Evolutionary conservation across 2,113 vertebrate genomes (phyloP).

Genomic region (Corvus hawaiiensis): DNA sequence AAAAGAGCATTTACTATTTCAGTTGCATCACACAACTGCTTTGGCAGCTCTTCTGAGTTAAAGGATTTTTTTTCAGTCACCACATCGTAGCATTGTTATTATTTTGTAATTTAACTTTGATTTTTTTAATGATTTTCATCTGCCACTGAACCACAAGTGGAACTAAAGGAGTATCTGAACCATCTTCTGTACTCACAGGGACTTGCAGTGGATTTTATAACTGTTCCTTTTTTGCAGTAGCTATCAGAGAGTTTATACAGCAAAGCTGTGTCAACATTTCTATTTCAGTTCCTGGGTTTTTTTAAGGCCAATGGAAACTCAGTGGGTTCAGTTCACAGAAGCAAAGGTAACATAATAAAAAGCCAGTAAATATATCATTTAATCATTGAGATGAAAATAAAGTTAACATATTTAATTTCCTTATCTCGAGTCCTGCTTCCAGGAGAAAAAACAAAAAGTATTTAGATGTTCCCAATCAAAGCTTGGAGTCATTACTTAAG

Average conservation of each 20-base stretch:
- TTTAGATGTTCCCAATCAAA: conserved; percentile 41
- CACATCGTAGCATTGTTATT: not conserved
- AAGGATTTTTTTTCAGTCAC: not conserved
- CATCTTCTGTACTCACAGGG: not conserved
- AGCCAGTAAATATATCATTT: conserved; percentile 35
- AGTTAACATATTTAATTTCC: conserved; percentile 18
- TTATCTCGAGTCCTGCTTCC: conserved; percentile 3
- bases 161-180: not conserved
- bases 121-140: not conserved
- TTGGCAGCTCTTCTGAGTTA: not conserved
- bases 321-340: conserved; percentile 37
- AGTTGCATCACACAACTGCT: not conserved
- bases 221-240: conserved; percentile 20
- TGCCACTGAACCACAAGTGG: not conserved
- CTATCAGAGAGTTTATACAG: conserved; percentile 39
- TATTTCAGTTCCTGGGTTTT: conserved; percentile 27
- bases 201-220: conserved; percentile 14
- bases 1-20: not conserved
- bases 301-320: conserved; percentile 56
- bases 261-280: conserved; percentile 55
- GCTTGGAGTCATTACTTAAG: conserved; percentile 21
- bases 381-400: conserved; percentile 39
- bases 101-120: not conserved
- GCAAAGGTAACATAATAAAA: conserved; percentile 37
- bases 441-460: not conserved